These are phyloP conservation scores for Conops quadrifasciatus DNA, from an alignment of 2,888 invertebrate genomes.

Conservation along the genomic window DNA sequence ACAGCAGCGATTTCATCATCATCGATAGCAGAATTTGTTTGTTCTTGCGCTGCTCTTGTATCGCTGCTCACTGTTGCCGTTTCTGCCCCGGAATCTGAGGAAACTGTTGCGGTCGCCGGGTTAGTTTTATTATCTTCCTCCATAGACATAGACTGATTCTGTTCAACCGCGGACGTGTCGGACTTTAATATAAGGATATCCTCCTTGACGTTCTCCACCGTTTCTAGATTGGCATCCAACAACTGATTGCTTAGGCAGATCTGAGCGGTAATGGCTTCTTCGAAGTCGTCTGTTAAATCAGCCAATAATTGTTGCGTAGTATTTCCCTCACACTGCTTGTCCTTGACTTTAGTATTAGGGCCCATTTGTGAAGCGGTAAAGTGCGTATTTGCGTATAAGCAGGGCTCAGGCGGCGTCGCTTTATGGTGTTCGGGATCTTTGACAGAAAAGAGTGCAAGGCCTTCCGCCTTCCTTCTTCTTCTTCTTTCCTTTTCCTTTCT, in stretches of 20 bases:
- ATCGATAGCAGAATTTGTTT: not conserved
- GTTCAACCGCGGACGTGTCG: not conserved
- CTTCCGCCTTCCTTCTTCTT: no score
- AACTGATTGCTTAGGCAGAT: constrained; percentile 59
- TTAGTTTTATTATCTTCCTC: constrained; percentile 23
- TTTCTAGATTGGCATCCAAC: constrained; percentile 49
- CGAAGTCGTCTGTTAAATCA: constrained; percentile 56
- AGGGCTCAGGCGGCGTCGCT: not conserved
- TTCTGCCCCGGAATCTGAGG: not conserved
- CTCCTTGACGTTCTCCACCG: constrained; percentile 35
- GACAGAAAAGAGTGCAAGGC: no score
- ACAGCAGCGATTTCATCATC: constrained; percentile 1
- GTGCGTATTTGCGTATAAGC: not conserved
- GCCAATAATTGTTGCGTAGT: constrained; percentile 56
- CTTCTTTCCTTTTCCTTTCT: no score
- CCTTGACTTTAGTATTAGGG: constrained; percentile 37
- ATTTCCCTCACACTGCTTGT: constrained; percentile 48
- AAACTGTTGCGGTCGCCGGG: not conserved
- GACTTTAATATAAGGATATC: constrained; percentile 42
- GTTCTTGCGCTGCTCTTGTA: not conserved
- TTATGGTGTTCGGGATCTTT: no score
- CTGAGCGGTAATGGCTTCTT: constrained; percentile 59
- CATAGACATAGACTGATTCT: constrained; percentile 21
- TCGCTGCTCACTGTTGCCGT: not conserved
- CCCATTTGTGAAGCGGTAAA: constrained; percentile 44